These are phyloP conservation scores for Neodon shergylaensis DNA, from an alignment of 2,113 vertebrate genomes.

Conservation along the genomic window DNA sequence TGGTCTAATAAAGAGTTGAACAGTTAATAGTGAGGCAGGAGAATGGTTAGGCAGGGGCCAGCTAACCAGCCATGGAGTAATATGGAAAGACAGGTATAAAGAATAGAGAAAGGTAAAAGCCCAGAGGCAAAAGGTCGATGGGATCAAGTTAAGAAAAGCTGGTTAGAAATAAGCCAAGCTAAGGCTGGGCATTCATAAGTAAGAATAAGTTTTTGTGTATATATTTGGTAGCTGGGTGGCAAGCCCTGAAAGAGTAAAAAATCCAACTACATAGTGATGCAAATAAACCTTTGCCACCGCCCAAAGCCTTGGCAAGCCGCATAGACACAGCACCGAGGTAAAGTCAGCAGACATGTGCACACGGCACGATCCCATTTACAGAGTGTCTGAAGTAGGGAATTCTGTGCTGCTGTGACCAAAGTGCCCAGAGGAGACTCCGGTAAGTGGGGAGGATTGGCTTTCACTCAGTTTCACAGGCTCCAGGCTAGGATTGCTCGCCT, in stretches of 20 bases:
- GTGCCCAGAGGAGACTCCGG: neutral
- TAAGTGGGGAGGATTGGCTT: neutral
- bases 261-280: neutral
- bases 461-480: neutral
- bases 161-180: neutral
- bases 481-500: neutral
- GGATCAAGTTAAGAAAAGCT: neutral
- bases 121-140: neutral
- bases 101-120: neutral
- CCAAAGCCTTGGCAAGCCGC: neutral
- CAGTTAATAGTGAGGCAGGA: neutral
- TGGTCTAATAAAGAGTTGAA: neutral
- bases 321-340: neutral
- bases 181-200: neutral
- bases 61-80: neutral
- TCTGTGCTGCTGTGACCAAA: neutral
- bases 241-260: neutral
- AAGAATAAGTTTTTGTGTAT: neutral
- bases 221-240: neutral
- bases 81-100: neutral
- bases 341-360: neutral
- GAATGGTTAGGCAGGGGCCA: neutral
- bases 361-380: neutral
- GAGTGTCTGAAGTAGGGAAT: neutral
- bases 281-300: neutral